phyloP scores from a whole-genome alignment of 2,888 invertebrate genomes.

The Ophraella communa region DNA sequence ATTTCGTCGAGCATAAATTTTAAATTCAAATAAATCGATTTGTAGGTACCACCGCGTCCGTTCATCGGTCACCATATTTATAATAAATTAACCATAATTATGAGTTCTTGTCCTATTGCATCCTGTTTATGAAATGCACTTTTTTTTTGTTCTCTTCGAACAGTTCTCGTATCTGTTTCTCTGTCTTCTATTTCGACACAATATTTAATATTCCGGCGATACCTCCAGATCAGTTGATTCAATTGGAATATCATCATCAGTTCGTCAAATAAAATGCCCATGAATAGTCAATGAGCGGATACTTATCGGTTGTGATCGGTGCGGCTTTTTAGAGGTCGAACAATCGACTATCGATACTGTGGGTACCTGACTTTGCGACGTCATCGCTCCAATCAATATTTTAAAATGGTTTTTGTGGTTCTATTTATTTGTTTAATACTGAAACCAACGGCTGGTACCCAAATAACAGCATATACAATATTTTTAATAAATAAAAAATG shows the following conservation, averaged over 20 bases:
- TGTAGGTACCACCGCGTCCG: neutral
- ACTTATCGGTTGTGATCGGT: constrained; percentile 41
- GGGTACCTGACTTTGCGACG: constrained; percentile 43
- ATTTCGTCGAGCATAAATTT: too few species aligned
- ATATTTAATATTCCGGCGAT: constrained; percentile 38
- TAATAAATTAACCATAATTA: neutral
- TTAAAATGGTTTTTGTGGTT: too few species aligned
- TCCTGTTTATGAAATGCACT: constrained; percentile 10
- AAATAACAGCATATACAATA: too few species aligned
- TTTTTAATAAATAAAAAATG: too few species aligned
- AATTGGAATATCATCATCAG: constrained; percentile 52
- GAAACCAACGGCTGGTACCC: too few species aligned
- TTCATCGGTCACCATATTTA: neutral
- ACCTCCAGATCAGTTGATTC: constrained; percentile 47
- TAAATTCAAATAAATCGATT: neutral
- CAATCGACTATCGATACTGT: constrained; percentile 36
- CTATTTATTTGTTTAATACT: too few species aligned
- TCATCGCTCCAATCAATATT: too few species aligned
- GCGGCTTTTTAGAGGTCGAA: constrained; percentile 43
- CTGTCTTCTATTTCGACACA: constrained; percentile 30
- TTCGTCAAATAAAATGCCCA: constrained; percentile 50
- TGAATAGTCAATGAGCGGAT: constrained; percentile 52
- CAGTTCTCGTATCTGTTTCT: too few species aligned
- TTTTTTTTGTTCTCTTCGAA: too few species aligned
- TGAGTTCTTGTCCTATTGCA: constrained; percentile 2